Base-by-base conservation (phyloP, 2,888 invertebrate genomes). In the Dicyrtomina minuta region DNA sequence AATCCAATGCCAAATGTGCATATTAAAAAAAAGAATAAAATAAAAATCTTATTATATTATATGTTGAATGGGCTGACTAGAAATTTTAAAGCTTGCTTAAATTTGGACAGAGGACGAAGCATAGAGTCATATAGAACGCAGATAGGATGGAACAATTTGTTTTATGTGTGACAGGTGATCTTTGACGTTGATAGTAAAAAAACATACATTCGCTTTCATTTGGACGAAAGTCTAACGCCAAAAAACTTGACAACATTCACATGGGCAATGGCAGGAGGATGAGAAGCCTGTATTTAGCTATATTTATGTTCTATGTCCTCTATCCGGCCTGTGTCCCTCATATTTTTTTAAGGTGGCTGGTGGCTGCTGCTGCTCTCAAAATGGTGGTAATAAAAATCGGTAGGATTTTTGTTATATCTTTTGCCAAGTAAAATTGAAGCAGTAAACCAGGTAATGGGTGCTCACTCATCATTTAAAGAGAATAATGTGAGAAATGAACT, bases 121-220 rank as follows among this genome's bases (percentile, higher is more conserved):
- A 33, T 33, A 33, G 33, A 33, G 33, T 33, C 8, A 33, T 33
- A 33, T 3, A 26, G 55, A 10, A 55, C 6, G 24, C 8, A 33
- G 3, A 33, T 3, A 26, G 55, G 24, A 55, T 15, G 24, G 41
- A 51, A 65, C 49, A 65, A 65, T 65, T 55, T 65, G 65, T 65
- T 65, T 65, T 65, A 65, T 65, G 65, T 55, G 51, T 49, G 51
- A 64, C 64, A 64, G 15, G 27, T 64, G 51, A 64, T 64, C 46
- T 64, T 64, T 13, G 55, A 27, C n/a, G n/a, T 33, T 26, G 55
- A 65, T 55, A 13, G 64, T 53, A 53, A 65, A 41, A 65, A 41
- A 41, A 53, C 27, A 55, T 53, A 22, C 41, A 65, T 65, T 53
- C 51, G 55, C 65, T 65, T 65, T 65, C 53, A 39, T 65, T 53